Base-by-base conservation (phyloP, 2,113 vertebrate species). In the Epinephelus moara region DNA sequence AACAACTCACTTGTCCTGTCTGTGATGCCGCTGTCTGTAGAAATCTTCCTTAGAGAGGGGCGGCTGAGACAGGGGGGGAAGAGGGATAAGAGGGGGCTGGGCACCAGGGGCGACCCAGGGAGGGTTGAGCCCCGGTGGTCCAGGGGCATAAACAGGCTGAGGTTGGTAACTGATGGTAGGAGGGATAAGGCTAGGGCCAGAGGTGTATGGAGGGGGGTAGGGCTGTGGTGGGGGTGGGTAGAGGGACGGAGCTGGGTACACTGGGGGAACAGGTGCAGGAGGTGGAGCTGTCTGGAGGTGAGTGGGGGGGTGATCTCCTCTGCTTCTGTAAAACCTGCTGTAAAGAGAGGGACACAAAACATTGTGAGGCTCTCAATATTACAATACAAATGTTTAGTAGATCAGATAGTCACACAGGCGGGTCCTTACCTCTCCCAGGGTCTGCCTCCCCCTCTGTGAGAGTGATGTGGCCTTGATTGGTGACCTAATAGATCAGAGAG, bases 1-100 rank as follows among this genome's bases (percentile, higher is more conserved):
- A 63, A 25, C 2, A 0, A 96, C 98, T 97, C 94, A 99, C 98
- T 99, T 97, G 93, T 99, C 98, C 90, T 97, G 99, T 3, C 98
- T 94, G 64, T 97, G 96, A 68, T 98, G 97, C 4, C 99, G 97
- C 53, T 97, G 98, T 92, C 98, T 95, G 95, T 99, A 99, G 96
- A 99, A 99, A 72, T 99, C 98, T 88, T 99, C 98, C 93, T 98
- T 97, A 82, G 97, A 97, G 56, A 99, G 93, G 52, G 97, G 97
- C 75, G 98, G 98, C 74, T 96, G 96, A 69, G 96, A 93, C 93
- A 89, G 96, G 88, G 93, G 95, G 37, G 90, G 95, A 95, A 93
- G 95, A 27, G 86, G 63, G 9, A 91, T 86, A 27, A 97, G 95
- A 86, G 97, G 96, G 47, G 97, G 93, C 93, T 97, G 97, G 59